A percentile compares a stretch with the other conserved stretches of the same genome.
Conservation (phyloP, 1,140 invertebrate genomes). For the Drosophila bipectinata region DNA sequence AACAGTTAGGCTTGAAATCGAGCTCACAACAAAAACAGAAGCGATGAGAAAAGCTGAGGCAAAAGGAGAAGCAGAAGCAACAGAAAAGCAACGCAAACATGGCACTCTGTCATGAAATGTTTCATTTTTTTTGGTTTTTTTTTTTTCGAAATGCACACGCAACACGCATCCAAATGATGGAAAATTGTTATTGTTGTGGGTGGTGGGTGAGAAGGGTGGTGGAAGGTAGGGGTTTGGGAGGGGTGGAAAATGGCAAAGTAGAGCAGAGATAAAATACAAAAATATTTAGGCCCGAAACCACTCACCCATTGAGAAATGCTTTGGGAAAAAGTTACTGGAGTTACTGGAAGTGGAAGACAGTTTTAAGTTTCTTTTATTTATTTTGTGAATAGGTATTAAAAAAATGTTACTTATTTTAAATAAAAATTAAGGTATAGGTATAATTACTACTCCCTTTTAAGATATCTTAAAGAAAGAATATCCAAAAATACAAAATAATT, state of each 20-base stretch:
- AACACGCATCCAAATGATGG: slow-evolving; percentile 41
- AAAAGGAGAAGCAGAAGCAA: background rate
- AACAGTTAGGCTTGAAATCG: slow-evolving; percentile 61
- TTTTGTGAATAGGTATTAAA: too few relatives aligned
- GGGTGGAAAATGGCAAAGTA: background rate
- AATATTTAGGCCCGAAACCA: background rate
- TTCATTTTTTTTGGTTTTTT: background rate
- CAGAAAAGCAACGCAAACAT: slow-evolving; percentile 43
- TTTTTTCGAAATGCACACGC: slow-evolving; percentile 35
- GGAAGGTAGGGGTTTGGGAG: background rate
- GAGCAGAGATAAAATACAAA: background rate
- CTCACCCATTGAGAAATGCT: background rate
- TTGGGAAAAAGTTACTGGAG: background rate
- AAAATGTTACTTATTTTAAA: too few relatives aligned
- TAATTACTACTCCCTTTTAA: too few relatives aligned
- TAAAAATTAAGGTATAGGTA: too few relatives aligned
- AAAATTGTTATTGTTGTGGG: slow-evolving; percentile 31
- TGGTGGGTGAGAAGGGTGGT: background rate
- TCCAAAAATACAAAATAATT: too few relatives aligned
- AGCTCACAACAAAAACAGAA: slow-evolving; percentile 52
- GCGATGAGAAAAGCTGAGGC: background rate
- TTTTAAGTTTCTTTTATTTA: background rate
- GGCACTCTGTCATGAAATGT: slow-evolving; percentile 45
- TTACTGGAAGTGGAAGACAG: background rate
- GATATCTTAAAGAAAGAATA: too few relatives aligned